Evolutionary conservation across 2,113 vertebrate species (phyloP).

Genomic region (Lophotis ruficrista): DNA sequence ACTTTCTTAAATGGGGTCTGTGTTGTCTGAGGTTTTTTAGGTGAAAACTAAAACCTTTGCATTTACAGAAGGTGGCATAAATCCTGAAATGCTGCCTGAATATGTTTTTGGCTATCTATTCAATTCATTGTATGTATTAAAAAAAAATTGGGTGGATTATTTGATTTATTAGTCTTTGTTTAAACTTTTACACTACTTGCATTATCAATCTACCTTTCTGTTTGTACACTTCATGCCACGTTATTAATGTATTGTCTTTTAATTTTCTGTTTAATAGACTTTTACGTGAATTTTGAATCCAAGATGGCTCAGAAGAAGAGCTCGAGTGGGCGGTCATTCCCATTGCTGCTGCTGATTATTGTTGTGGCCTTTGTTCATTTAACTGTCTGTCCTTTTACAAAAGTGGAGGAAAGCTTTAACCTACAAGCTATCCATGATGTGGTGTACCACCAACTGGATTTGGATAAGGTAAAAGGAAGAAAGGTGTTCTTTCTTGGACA

Average conservation of each 20-base stretch:
- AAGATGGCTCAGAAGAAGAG: slow-evolving; percentile 81
- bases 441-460: slow-evolving; percentile 84
- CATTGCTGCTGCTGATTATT: slow-evolving; percentile 75
- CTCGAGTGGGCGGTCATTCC: slow-evolving; percentile 21
- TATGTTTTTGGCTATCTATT: not conserved
- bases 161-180: not conserved
- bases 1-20: not conserved
- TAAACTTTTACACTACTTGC: not conserved
- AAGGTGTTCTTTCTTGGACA: not conserved
- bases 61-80: not conserved
- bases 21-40: not conserved
- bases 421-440: slow-evolving; percentile 93
- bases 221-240: not conserved
- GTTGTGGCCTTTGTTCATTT: slow-evolving; percentile 80
- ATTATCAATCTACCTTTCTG: not conserved
- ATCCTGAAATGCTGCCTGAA: not conserved
- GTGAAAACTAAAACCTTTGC: not conserved
- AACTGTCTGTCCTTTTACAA: slow-evolving; percentile 87
- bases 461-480: slow-evolving; percentile 80
- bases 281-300: not conserved
- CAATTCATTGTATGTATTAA: not conserved
- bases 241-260: not conserved
- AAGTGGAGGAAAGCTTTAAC: slow-evolving; percentile 98
- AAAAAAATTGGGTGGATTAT: not conserved
- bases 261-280: not conserved